Base-by-base conservation (phyloP, 2,113 vertebrate species). In the Mystacornis crossleyi region DNA sequence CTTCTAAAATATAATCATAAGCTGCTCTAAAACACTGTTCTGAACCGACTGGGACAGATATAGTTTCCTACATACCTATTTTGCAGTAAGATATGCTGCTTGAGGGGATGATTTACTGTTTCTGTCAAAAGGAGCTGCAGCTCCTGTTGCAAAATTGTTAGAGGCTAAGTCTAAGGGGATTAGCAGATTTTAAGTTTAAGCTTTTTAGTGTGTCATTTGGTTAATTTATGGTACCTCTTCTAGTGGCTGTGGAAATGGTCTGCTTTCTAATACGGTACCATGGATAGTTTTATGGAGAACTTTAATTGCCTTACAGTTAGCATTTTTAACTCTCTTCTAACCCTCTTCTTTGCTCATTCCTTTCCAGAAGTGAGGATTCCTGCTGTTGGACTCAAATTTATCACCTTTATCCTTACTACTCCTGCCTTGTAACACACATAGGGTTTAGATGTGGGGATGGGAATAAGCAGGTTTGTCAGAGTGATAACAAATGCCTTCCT, bases 131-230 rank as follows among this genome's bases (percentile, higher is more conserved):
- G 48, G 34, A 95, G 50, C 74, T 84, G 84, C 83, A 86, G 85
- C 62, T 96, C 70, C 55, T 91, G 42, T 88, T 90, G 55, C 71
- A 78, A 58, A 91, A 79, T 73, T 95, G 82, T 93, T 94, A 87
- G 90, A 92, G 72, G 28, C 71, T 75, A 90, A 95, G 64, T 93
- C 92, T 92, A 89, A 97, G 96, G 95, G 89, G 95, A 95, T 97
- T 95, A 96, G 74, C 66, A 88, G 90, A 94, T 83, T 92, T 88
- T 88, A 90, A 87, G 60, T 87, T 95, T 92, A 83, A 93, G 93
- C 85, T 92, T 94, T 96, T 94, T 81, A 90, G 79, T 74, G 47
- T 91, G 81, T 91, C 94, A 75, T 95, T 92, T 95, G 64, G 86
- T 87, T 96, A 97, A 96, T 97, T 96, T 93, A 92, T 84, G 48